phyloP scores from a whole-genome alignment of 2,113 vertebrate genomes.

The Coturnix japonica region DNA sequence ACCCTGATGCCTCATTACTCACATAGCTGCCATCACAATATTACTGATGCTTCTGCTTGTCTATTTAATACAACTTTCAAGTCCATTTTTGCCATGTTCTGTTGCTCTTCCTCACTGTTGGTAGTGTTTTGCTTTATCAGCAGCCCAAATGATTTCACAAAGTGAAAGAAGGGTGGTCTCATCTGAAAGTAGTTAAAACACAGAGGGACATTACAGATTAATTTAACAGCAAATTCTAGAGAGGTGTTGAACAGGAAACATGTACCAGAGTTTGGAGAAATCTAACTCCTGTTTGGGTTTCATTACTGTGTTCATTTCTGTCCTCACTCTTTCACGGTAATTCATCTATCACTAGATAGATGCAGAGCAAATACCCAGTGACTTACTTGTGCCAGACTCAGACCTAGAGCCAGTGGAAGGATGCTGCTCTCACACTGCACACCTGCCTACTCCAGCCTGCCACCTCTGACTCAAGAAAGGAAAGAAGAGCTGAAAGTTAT shows the following conservation, averaged over 20 bases:
- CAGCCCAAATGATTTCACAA: not conserved
- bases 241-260: not conserved
- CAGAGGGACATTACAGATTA: not conserved
- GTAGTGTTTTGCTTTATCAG: not conserved
- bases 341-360: not conserved
- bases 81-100: not conserved
- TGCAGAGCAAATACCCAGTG: not conserved
- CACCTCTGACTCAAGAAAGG: not conserved
- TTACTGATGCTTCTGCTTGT: not conserved
- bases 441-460: not conserved
- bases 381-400: not conserved
- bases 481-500: constrained; percentile 48
- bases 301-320: not conserved
- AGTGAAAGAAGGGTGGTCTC: not conserved
- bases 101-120: not conserved
- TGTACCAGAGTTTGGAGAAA: not conserved
- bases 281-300: not conserved
- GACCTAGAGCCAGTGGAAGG: rapidly evolving
- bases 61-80: not conserved
- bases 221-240: not conserved
- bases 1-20: not conserved
- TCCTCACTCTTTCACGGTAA: not conserved
- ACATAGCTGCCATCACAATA: not conserved
- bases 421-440: not conserved
- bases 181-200: not conserved